Evolutionary conservation across 2,797 vertebrate species (phyloP), one percentile per base, ranked within the genome.

Genomic region (Dendrocincla fuliginosa): DNA sequence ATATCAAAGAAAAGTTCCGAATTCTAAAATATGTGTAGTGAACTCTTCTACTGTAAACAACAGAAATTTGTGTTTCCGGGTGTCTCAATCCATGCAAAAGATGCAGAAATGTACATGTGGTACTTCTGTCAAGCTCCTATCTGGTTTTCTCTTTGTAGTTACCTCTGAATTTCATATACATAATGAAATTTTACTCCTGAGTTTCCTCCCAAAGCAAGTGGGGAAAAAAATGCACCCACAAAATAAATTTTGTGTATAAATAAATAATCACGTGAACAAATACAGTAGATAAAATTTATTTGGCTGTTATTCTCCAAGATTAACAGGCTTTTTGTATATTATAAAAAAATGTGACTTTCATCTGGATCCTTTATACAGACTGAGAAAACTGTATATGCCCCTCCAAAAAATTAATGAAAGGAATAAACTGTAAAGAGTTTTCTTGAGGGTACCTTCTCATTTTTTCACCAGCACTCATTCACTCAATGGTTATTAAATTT

Each of bases 401-500:
- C 30, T 41, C 4, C 17, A 53, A 47, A 74, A 53, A 22, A 60
- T 10, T 16, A 59, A 64, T 23, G 25, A 76, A 68, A 88, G 8
- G 2, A 28, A 61, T 33, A 12, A 59, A 25, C 39, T 91, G 25
- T n/a, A 61, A 49, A 75, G 18, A 13, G 15, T 39, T 76, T 19
- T 67, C 16, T 41, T 30, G 60, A 28, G 41, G n/a, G 20, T 65
- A 63, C 41, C 27, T 59, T 61, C 30, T 61, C 12, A 5, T 42
- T 93, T 80, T 80, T 85, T 90, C 30, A 84, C 57, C 59, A 74
- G 42, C 30, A 50, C 25, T 82, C 7, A 6, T 47, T 81, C 52
- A 47, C 70, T 64, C 53, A 71, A 61, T 42, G 10, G 25, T 53
- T 80, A 53, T 77, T 80, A 59, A 97, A 87, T 70, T 64, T 97